phyloP scores from a whole-genome alignment of 2,113 vertebrate species.

The Tachycineta bicolor region DNA sequence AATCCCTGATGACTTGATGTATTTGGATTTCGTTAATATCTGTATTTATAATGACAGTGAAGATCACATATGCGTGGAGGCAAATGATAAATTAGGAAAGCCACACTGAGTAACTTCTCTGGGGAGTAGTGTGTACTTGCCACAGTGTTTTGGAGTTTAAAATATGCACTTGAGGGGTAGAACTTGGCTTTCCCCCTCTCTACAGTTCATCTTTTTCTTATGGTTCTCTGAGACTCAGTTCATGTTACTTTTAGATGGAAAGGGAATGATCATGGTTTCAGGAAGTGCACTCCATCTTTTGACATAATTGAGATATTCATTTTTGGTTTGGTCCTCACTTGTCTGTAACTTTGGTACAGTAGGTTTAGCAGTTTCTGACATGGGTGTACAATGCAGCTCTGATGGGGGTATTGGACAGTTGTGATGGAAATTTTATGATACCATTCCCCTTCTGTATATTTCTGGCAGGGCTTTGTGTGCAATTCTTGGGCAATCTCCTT shows the following conservation, averaged over 20 bases:
- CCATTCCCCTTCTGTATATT: not conserved
- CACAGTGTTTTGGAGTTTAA: not conserved
- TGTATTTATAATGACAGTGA: not conserved
- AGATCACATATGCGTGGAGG: not conserved
- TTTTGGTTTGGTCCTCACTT: not conserved
- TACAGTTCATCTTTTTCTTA: not conserved
- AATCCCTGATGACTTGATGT: not conserved
- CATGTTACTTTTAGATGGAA: not conserved
- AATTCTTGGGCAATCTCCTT: not conserved
- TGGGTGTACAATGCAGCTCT: not conserved
- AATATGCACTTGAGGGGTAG: not conserved
- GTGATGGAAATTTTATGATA: not conserved
- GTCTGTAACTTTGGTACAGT: not conserved
- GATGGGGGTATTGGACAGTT: not conserved
- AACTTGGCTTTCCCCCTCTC: not conserved
- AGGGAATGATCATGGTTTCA: not conserved
- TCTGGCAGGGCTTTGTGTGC: not conserved
- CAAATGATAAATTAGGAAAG: not conserved
- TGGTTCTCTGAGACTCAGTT: not conserved
- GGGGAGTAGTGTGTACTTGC: not conserved
- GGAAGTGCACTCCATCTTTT: not conserved
- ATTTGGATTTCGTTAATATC: slow-evolving; percentile 9
- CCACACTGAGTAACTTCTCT: not conserved
- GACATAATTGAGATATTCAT: not conserved
- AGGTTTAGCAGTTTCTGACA: not conserved